Base-by-base conservation (phyloP, 2,888 invertebrate species). In the Lathronympha strigana region DNA sequence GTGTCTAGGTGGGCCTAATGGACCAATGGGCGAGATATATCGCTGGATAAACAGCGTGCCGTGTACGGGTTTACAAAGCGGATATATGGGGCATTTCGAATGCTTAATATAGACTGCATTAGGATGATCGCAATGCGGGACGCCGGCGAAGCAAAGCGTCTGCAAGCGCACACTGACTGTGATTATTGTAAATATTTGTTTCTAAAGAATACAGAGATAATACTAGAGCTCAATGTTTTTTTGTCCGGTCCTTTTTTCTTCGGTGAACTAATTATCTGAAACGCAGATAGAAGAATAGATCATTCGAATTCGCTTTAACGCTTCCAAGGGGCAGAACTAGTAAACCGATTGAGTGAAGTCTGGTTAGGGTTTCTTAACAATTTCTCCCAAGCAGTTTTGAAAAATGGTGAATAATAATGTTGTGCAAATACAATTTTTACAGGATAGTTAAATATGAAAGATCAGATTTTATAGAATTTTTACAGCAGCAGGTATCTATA, bases 21-120 rank as follows among this genome's bases (percentile, higher is more conserved):
- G 69, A 67, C 67, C 67, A 68, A 66, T 57, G 69, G 60, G 71
- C 68, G 73, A 80, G 82, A 83, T 83, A 82, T 83, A 86, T 82
- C 66, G 80, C 62, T 50, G 83, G 85, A 83, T 87, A 82, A 86
- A 79, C 78, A 69, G 62, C 71, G 72, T 69, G 78, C 82, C 80
- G 73, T 86, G 84, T 84, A 73, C 69, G 74, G 77, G 82, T 79
- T 84, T 82, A 82, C 76, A 67, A 68, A 66, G 58, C 66, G 71
- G 73, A 85, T 82, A 73, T 81, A 83, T 81, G 73, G 79, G 73
- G 68, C 77, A 75, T 79, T 83, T 77, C 76, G 75, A 79, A 79
- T 77, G 79, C 74, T 72, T 77, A 77, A 75, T 79, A 78, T 75
- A 69, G 71, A 73, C 73, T 73, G 72, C 75, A 73, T 78, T 78